These are phyloP conservation scores for Melanogrammus aeglefinus DNA, from an alignment of 2,797 vertebrate genomes.

Conservation along the genomic window DNA sequence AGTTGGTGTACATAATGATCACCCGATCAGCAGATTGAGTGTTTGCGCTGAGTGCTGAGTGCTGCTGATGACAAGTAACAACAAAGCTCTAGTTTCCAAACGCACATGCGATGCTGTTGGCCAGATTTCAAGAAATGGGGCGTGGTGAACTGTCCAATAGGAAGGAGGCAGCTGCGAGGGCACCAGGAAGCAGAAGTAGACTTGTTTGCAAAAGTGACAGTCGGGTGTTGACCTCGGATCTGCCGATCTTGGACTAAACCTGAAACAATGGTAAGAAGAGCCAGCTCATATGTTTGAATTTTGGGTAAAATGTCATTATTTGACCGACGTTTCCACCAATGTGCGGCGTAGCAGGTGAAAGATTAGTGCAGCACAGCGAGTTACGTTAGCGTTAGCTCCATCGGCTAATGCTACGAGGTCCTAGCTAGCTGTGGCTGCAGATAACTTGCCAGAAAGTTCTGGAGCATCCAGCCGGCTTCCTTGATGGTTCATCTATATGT, in stretches of 20 bases:
- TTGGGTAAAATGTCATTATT: neutral
- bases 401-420: constrained; percentile 28
- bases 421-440: constrained; percentile 16
- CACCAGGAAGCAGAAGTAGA: constrained; percentile 55
- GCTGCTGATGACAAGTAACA: neutral
- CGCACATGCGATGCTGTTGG: neutral
- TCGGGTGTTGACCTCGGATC: neutral
- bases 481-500: neutral
- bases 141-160: constrained; percentile 14
- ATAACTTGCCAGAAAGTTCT: constrained; percentile 61
- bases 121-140: neutral
- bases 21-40: neutral
- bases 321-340: neutral
- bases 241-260: constrained; percentile 43
- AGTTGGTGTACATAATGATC: neutral
- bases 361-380: no score
- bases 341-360: neutral
- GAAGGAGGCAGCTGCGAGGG: constrained; percentile 44
- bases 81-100: neutral
- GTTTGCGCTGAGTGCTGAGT: neutral
- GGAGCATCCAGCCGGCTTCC: constrained; percentile 30
- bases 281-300: neutral
- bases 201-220: neutral
- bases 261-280: neutral
- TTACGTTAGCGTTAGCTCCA: constrained; percentile 22